Evolutionary conservation across 1,140 invertebrate species (phyloP).

Genomic region (Tachypleus tridentatus): DNA sequence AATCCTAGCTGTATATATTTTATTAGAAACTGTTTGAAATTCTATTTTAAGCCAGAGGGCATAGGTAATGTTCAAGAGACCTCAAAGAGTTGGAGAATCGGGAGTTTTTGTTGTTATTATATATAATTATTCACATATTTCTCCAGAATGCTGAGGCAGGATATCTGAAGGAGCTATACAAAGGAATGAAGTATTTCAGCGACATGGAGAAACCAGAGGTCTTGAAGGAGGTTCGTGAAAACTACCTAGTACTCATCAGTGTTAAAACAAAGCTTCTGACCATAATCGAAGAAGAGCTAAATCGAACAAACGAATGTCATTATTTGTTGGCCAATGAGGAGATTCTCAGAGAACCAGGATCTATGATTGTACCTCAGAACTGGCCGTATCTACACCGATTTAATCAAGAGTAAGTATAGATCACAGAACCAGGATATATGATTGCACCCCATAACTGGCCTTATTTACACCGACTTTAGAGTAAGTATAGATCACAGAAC

Average conservation of each 20-base stretch:
- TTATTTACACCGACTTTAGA: too few species aligned
- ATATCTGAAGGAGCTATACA: conserved; percentile 4
- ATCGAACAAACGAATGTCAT: conserved; percentile 13
- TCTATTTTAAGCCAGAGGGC: too few species aligned
- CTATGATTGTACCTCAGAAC: conserved; percentile 52
- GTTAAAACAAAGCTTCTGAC: conserved; percentile 13
- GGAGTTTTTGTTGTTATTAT: too few species aligned
- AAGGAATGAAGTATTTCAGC: conserved; percentile 15
- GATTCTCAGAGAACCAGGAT: conserved; percentile 64
- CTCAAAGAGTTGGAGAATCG: too few species aligned
- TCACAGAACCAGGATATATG: too few species aligned
- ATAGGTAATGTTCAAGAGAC: not conserved
- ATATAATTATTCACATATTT: conserved; percentile 11
- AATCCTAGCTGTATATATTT: too few species aligned
- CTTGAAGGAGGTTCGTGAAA: conserved; percentile 10
- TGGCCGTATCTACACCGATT: conserved; percentile 49
- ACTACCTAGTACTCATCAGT: conserved; percentile 12
- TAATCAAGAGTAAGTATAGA: conserved; percentile 42
- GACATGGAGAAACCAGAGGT: conserved; percentile 7
- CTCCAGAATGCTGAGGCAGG: conserved; percentile 7
- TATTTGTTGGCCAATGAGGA: conserved; percentile 48
- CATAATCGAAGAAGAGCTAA: conserved; percentile 23
- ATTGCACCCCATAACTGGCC: too few species aligned
- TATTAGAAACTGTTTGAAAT: too few species aligned
- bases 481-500: too few species aligned